A percentile compares a stretch with the other conserved stretches of the same genome.
These are phyloP conservation scores for Brachionus sp. DNA, from an alignment of 1,140 invertebrate genomes.

Conservation along the genomic window DNA sequence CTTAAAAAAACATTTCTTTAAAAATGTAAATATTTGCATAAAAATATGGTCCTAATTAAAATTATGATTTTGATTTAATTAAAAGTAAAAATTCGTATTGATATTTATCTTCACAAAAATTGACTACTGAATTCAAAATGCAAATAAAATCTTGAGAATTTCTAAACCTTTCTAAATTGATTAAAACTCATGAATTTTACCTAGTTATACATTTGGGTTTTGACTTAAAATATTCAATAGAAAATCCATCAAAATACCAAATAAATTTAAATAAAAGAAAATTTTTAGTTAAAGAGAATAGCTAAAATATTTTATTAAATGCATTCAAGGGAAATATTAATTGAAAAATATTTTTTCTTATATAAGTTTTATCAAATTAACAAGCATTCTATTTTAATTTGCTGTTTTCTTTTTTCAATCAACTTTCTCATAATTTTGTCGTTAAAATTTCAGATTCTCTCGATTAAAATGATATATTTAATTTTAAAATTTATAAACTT, in stretches of 20 bases:
- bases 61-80: neutral
- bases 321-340: neutral
- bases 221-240: neutral
- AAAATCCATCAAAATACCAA: constrained; percentile 8
- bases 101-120: constrained; percentile 23
- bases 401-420: neutral
- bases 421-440: neutral
- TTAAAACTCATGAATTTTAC: neutral
- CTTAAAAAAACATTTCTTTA: neutral
- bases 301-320: neutral
- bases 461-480: neutral
- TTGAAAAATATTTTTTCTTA: neutral
- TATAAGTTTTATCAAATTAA: neutral
- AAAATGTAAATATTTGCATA: neutral
- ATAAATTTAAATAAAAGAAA: neutral
- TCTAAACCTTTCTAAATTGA: neutral
- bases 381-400: neutral
- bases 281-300: neutral
- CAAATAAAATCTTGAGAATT: neutral
- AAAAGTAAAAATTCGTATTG: constrained; percentile 42
- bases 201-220: neutral
- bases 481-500: neutral
- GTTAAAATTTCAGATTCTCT: neutral
- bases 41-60: neutral
- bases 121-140: constrained; percentile 50